These are phyloP conservation scores for Drepana arcuata DNA, from an alignment of 1,140 invertebrate genomes.

Conservation along the genomic window DNA sequence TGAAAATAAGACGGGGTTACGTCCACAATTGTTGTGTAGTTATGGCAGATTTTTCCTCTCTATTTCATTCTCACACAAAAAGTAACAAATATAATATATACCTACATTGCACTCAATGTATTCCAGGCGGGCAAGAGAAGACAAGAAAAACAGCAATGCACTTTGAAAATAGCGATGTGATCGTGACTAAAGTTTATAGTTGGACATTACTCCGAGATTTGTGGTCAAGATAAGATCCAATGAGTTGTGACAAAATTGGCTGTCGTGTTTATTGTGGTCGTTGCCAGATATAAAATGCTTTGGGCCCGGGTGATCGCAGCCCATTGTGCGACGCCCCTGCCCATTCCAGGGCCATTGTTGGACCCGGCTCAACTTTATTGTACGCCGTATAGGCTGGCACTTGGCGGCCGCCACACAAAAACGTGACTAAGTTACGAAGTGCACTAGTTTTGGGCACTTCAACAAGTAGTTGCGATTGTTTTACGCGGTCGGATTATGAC, in stretches of 20 bases:
- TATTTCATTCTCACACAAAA: slow-evolving; percentile 2
- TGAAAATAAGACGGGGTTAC: slow-evolving; percentile 25
- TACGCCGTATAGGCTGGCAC: no score
- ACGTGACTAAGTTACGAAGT: no score
- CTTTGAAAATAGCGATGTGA: slow-evolving; percentile 6
- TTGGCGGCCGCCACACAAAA: no score
- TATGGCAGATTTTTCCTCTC: slow-evolving; percentile 19
- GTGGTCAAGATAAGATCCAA: slow-evolving; percentile 45
- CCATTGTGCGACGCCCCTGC: slow-evolving; percentile 6
- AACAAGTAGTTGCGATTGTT: no score
- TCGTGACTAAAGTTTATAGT: slow-evolving; percentile 4
- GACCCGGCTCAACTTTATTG: no score
- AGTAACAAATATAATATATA: slow-evolving; percentile 1
- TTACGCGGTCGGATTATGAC: no score
- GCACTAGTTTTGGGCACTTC: no score
- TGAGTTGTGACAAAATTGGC: slow-evolving; percentile 46
- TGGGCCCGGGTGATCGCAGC: slow-evolving; percentile 5
- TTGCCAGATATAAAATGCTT: slow-evolving; percentile 19
- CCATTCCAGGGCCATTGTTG: slow-evolving; percentile 2
- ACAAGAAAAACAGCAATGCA: slow-evolving; percentile 1
- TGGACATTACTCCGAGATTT: slow-evolving; percentile 9
- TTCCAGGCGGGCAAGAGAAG: no score
- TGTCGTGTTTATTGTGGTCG: slow-evolving; percentile 32
- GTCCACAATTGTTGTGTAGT: slow-evolving; percentile 20
- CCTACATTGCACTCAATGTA: not conserved